These are phyloP conservation scores for Argopecten irradians DNA, from an alignment of 1,140 invertebrate species.

Conservation along the genomic window DNA sequence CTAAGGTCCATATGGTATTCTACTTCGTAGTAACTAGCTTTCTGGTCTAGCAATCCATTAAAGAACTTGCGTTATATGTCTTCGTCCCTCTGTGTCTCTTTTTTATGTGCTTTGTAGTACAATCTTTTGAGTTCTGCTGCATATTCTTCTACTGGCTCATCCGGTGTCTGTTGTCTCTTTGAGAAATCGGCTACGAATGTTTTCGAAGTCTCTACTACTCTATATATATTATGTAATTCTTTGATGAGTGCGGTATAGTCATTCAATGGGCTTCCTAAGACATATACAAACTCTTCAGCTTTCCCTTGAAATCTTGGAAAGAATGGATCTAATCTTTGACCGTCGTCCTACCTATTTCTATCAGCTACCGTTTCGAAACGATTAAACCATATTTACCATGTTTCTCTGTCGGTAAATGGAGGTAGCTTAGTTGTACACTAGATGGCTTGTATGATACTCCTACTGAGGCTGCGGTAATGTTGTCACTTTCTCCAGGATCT, in stretches of 20 bases:
- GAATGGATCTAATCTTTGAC: slow-evolving; percentile 40
- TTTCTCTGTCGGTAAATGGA: slow-evolving; percentile 40
- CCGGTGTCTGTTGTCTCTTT: slow-evolving; percentile 31
- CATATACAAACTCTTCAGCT: slow-evolving; percentile 48
- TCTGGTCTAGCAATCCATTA: slow-evolving; percentile 24
- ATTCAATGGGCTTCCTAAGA: neutral
- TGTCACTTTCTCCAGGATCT: neutral
- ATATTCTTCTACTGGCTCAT: slow-evolving; percentile 29
- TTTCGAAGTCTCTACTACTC: slow-evolving; percentile 35
- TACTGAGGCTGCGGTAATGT: neutral
- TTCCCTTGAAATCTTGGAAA: slow-evolving; percentile 44
- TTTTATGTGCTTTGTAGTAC: slow-evolving; percentile 30
- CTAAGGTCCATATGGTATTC: slow-evolving; percentile 28
- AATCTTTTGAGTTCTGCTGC: slow-evolving; percentile 31
- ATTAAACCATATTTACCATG: slow-evolving; percentile 48
- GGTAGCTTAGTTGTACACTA: slow-evolving; percentile 38
- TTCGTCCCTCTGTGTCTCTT: slow-evolving; percentile 12
- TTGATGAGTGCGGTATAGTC: slow-evolving; percentile 3
- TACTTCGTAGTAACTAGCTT: slow-evolving; percentile 34
- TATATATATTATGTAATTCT: slow-evolving; percentile 29
- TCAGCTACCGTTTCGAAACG: slow-evolving; percentile 47
- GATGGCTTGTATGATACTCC: neutral
- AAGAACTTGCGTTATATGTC: slow-evolving; percentile 29
- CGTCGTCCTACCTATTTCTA: slow-evolving; percentile 31
- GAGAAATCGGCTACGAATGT: slow-evolving; percentile 22